These are phyloP conservation scores for Malurus leucopterus DNA, from an alignment of 2,797 vertebrate species.

Conservation along the genomic window DNA sequence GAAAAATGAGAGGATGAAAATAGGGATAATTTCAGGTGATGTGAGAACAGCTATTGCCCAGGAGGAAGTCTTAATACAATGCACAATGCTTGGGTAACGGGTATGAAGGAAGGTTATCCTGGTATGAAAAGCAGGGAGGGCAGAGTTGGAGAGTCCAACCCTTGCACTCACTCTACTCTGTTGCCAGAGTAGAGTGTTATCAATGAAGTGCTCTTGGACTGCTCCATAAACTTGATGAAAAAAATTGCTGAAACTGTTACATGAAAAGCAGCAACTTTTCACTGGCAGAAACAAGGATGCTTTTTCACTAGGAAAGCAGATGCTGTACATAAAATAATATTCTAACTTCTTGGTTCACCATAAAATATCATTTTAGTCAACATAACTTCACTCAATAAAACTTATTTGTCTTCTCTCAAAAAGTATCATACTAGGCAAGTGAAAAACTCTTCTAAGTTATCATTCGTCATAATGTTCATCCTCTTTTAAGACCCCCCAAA, in stretches of 20 bases:
- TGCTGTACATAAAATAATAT: neutral
- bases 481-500: neutral
- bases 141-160: neutral
- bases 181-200: too few species aligned
- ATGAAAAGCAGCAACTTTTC: neutral
- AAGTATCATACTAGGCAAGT: neutral
- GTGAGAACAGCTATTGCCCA: neutral
- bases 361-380: neutral
- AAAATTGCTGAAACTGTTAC: neutral
- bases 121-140: accelerated
- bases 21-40: neutral
- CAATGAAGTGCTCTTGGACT: neutral
- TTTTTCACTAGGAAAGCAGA: neutral
- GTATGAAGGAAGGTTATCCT: too few species aligned
- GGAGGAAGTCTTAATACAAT: neutral
- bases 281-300: neutral
- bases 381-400: neutral
- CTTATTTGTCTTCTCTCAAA: neutral
- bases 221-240: neutral
- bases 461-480: too few species aligned
- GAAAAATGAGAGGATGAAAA: neutral
- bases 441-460: neutral
- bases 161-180: neutral
- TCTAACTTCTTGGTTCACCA: neutral
- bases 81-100: accelerated